These are phyloP conservation scores for Ochropleura plecta DNA, from an alignment of 2,888 invertebrate genomes.

Conservation along the genomic window DNA sequence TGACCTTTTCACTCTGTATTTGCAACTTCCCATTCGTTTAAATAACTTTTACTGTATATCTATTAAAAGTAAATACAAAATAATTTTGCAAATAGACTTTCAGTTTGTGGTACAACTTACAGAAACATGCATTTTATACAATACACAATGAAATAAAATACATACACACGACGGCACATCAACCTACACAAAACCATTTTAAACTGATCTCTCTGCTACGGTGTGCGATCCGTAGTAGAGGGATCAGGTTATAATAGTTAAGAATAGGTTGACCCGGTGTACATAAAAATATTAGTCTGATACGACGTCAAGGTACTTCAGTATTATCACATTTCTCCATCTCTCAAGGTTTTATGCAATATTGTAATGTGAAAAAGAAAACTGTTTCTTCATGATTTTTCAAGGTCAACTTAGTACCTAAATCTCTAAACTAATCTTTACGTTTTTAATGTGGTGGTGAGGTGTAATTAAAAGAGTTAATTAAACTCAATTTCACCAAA, in stretches of 20 bases:
- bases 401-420: not conserved
- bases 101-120: not conserved
- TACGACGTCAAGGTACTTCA: constrained; percentile 21
- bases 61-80: not conserved
- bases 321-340: constrained; percentile 38
- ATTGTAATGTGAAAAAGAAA: not conserved
- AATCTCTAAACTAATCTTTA: not conserved
- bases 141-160: constrained; percentile 15
- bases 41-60: not conserved
- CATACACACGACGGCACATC: too few relatives aligned
- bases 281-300: constrained; percentile 14
- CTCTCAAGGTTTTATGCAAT: constrained; percentile 26
- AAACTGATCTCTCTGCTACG: too few relatives aligned
- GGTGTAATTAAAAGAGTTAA: too few relatives aligned
- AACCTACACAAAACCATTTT: too few relatives aligned
- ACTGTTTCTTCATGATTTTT: not conserved
- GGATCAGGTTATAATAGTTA: too few relatives aligned
- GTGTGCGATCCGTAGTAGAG: too few relatives aligned
- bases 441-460: not conserved
- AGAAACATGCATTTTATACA: constrained; percentile 19
- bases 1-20: too few relatives aligned
- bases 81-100: not conserved
- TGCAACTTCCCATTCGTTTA: too few relatives aligned
- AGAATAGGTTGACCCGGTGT: not conserved
- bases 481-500: not conserved